Conservation (phyloP, 2,113 vertebrate species). For the Hylia prasina region DNA sequence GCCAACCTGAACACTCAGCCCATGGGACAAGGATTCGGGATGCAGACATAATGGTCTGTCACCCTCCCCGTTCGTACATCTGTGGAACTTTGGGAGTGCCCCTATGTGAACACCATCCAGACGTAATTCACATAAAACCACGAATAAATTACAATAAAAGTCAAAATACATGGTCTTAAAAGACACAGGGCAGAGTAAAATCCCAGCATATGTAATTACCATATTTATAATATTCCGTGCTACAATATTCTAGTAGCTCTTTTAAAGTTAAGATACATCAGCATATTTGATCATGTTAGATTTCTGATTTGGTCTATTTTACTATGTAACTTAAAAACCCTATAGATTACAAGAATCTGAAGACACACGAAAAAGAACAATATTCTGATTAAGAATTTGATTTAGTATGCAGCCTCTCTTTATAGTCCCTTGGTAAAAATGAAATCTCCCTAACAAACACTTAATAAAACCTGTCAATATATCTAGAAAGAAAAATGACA, state of each 20-base stretch:
- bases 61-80: background rate
- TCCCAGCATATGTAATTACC: constrained; percentile 43
- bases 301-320: constrained; percentile 53
- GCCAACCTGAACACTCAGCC: background rate
- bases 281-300: constrained; percentile 61
- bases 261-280: constrained; percentile 66
- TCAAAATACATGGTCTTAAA: background rate
- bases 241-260: constrained; percentile 31
- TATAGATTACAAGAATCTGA: constrained; percentile 60
- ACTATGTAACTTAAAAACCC: constrained; percentile 58
- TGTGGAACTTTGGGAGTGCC: background rate
- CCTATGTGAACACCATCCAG: background rate
- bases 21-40: background rate
- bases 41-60: rapidly evolving
- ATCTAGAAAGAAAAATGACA: constrained; percentile 82
- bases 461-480: constrained; percentile 88
- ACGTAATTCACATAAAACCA: background rate
- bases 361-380: constrained; percentile 68
- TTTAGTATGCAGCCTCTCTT: constrained; percentile 77
- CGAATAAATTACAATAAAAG: background rate
- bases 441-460: constrained; percentile 83
- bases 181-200: constrained; percentile 8
- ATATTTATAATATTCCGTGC: constrained; percentile 49
- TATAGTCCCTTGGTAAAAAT: constrained; percentile 79
- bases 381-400: constrained; percentile 76